Percentiles rank a stretch among this genome's conserved stretches.
These are phyloP conservation scores for Ophion slaviceki DNA, from an alignment of 2,888 invertebrate species.

Conservation along the genomic window DNA sequence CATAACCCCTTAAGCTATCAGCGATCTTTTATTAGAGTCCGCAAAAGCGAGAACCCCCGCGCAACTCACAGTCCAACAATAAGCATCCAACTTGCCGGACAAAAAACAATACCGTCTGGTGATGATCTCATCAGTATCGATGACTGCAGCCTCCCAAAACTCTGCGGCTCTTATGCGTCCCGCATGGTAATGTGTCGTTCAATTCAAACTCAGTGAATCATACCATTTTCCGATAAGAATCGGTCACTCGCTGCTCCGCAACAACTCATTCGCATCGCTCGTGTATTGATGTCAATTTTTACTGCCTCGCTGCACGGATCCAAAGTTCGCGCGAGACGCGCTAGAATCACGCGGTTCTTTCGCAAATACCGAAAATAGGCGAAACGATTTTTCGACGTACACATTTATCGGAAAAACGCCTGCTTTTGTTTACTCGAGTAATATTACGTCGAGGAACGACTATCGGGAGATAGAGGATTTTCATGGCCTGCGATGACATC, in stretches of 20 bases:
- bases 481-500: neutral
- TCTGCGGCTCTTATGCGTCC: neutral
- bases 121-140: too few species aligned
- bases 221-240: slow-evolving; percentile 29
- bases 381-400: neutral
- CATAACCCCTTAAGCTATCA: too few species aligned
- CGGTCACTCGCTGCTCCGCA: slow-evolving; percentile 4
- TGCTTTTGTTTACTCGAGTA: neutral
- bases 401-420: neutral
- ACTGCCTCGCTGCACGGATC: neutral
- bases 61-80: too few species aligned
- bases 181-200: too few species aligned
- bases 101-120: too few species aligned
- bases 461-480: neutral
- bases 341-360: slow-evolving; percentile 44
- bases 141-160: neutral
- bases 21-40: too few species aligned
- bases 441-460: neutral
- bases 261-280: neutral
- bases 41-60: too few species aligned
- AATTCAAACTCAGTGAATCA: slow-evolving; percentile 14
- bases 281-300: neutral
- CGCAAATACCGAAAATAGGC: slow-evolving; percentile 20
- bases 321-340: slow-evolving; percentile 39
- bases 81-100: too few species aligned